Evolutionary conservation across 1,140 invertebrate genomes (phyloP), one percentile per base, ranked within the genome.

Genomic region (Cotesia chilonis): DNA sequence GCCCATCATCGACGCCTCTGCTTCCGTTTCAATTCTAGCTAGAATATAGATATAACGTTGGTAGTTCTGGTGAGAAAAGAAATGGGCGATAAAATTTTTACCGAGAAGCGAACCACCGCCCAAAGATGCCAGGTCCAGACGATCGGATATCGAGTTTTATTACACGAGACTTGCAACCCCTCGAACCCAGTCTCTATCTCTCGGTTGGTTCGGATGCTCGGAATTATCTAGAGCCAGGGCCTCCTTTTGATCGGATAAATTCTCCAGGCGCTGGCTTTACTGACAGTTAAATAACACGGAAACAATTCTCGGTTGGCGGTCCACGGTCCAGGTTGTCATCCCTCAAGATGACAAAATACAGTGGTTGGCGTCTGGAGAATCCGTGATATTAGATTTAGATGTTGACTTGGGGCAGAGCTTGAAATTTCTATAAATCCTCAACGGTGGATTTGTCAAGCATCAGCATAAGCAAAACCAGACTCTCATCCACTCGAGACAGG

Each of bases 111-210:
- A 28, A 72, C 70, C 70, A 61, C 63, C 67, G 60, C 67, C 38
- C 60, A 47, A 60, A 71, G 70, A 71, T 72, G 70, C 52, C 70
- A 66, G 14, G 35, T 35, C 70, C 70, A 72, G 70, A 72, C 70
- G 70, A 72, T 72, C 70, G 70, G 54, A 72, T 72, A 72, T 72
- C 70, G 70, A 72, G 70, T 72, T 72, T 72, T 72, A 72, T 72
- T 72, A 72, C 70, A 51, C 6, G 20, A 51, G 70, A 72, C 63
- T 69, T 72, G 66, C 28, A 28, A 28, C 28, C 28, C 28, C 28
- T 28, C 28, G 28, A 28, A 28, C 28, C 28, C 28, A 28, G 28
- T 28, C 28, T 28, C 1, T 28, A 28, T 28, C 28, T 28, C 28
- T 28, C 28, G 28, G 28, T 28, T 28, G 28, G 28, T 28, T 28